A percentile compares a stretch with the other conserved stretches of the same genome.
These are phyloP conservation scores for Pseudomyrmex cubaensis DNA, from an alignment of 1,140 invertebrate species.

Conservation along the genomic window DNA sequence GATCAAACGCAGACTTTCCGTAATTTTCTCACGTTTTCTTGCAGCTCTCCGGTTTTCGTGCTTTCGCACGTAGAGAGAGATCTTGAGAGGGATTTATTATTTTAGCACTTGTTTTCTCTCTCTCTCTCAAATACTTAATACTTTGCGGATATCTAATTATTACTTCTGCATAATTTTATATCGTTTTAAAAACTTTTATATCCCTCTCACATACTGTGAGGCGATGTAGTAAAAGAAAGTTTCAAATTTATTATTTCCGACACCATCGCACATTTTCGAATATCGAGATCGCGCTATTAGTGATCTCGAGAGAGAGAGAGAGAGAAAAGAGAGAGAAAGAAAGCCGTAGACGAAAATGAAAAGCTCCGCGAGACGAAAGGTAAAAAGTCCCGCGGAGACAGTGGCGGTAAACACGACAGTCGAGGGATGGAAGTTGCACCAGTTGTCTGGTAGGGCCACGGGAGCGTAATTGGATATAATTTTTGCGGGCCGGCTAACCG, in stretches of 20 bases:
- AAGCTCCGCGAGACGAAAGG: slow-evolving; percentile 41
- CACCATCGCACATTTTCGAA: slow-evolving; percentile 4
- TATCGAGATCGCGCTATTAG: neutral
- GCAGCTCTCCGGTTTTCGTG: neutral
- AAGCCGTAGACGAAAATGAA: neutral
- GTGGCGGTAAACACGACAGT: slow-evolving; percentile 56
- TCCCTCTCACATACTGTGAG: no score
- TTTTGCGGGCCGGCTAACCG: slow-evolving; percentile 78
- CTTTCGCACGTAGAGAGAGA: neutral
- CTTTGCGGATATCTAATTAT: neutral
- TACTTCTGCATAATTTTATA: neutral
- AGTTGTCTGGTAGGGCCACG: slow-evolving; percentile 62
- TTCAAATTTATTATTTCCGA: neutral
- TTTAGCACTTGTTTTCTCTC: no score
- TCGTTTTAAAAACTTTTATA: neutral
- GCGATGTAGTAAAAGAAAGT: neutral
- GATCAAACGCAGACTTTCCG: slow-evolving; percentile 21
- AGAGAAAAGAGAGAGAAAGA: neutral
- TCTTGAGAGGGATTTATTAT: no score
- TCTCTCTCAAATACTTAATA: neutral
- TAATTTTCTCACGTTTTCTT: neutral
- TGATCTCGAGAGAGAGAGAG: slow-evolving; percentile 1
- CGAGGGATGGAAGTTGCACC: slow-evolving; percentile 61
- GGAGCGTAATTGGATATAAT: slow-evolving; percentile 78
- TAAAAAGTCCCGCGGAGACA: slow-evolving; percentile 47